Evolutionary conservation across 2,888 invertebrate genomes (phyloP), one percentile per base, ranked within the genome.

Genomic region (Callyntrura guangdongensis): DNA sequence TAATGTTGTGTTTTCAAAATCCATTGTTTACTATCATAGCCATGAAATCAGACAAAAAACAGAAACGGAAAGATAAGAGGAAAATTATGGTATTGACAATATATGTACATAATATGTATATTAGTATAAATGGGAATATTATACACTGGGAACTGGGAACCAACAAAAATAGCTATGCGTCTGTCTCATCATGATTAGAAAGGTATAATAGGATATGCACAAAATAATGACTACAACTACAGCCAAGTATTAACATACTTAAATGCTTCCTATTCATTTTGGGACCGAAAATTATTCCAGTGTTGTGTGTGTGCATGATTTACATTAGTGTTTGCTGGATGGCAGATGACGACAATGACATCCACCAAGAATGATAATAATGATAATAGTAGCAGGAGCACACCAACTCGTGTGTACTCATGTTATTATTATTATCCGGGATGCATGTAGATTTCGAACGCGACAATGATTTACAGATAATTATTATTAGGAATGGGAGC

Each of bases 331-430:
- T 47, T 56, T 79, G 8, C 11, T 27, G 12, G n/a, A 53, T 56
- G 79, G 14, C 36, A 11, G 45, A 61, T 81, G 81, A 59, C 59
- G 81, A 81, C 81, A 81, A 49, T 82, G 11, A 59, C n/a, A 53
- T 36, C 36, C 36, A 36, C 36, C 36, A 2, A 36, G 6, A 36
- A 59, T 59, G 17, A 12, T 20, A 14, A 67, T 12, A 64, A 64
- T 22, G 20, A 5, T 25, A 64, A 64, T 25, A 8, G n/a, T 14
- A 17, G 61, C 20, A 64, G 25, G 64, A 17, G 64, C 36, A 69
- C 45, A 49, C 25, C 20, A 53, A 47, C 17, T 17, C 25, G 17
- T 64, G 6, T 36, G 36, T 36, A 36, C 36, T 36, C n/a, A 6
- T 36, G 8, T 53, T 53, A 14, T 53, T 53, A 53, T 53, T 53